These are phyloP conservation scores for Auanema freiburgensis DNA, from an alignment of 2,888 invertebrate genomes.

Conservation along the genomic window DNA sequence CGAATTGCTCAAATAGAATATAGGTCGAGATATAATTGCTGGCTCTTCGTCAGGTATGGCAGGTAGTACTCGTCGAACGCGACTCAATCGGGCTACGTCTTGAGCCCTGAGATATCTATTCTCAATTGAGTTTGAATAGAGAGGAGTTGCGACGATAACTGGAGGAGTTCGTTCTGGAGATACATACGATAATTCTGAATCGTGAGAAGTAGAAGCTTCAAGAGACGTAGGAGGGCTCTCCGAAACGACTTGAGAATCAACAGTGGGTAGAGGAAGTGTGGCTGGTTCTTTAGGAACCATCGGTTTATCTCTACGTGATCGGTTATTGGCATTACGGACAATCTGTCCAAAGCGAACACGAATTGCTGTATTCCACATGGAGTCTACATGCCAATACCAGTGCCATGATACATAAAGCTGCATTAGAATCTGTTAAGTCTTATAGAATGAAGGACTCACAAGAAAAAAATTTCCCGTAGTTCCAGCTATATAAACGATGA, in stretches of 20 bases:
- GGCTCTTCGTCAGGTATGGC: conserved; percentile 3
- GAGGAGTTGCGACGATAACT: conserved; percentile 14
- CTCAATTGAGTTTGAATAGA: conserved; percentile 12
- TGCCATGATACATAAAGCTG: conserved; percentile 60
- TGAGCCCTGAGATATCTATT: conserved; percentile 17
- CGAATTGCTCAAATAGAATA: too few species aligned
- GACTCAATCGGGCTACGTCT: neutral
- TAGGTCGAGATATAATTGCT: too few species aligned
- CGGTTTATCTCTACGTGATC: conserved; percentile 38
- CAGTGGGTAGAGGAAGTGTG: too few species aligned
- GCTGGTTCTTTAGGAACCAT: conserved; percentile 15
- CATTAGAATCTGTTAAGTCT: neutral
- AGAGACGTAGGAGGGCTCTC: too few species aligned
- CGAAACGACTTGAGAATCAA: too few species aligned
- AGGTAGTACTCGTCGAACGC: conserved; percentile 9
- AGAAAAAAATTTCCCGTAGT: conserved; percentile 57
- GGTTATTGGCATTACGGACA: conserved; percentile 36
- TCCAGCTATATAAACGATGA: conserved; percentile 51
- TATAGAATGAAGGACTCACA: conserved; percentile 25
- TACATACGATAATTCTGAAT: too few species aligned
- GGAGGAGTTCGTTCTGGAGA: neutral
- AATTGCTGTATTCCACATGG: conserved; percentile 45
- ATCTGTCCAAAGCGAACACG: conserved; percentile 33
- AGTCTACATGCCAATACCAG: conserved; percentile 58
- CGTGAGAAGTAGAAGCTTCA: too few species aligned